Base-by-base conservation (phyloP, 2,888 invertebrate species). In the Acanthopleura granulata region DNA sequence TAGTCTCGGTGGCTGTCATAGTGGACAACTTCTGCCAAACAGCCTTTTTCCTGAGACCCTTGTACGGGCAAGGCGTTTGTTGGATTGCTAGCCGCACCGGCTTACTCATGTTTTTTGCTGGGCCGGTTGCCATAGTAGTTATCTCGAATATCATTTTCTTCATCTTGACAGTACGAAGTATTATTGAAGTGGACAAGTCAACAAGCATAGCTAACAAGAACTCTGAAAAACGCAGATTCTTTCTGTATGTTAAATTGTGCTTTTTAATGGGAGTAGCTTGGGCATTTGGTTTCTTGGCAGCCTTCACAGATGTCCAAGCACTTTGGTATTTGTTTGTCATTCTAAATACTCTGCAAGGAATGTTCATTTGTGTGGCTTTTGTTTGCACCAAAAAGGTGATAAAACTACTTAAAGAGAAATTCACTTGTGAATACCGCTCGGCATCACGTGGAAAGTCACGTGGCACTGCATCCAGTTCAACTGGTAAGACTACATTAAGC, bases 81-180 rank as follows among this genome's bases (percentile, higher is more conserved):
- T 93, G 92, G 92, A 92, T 93, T 82, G 91, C 91, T 14, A 92
- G 93, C 82, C 91, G 89, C 25, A 86, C 91, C 91, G 91, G 92
- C 0, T 88, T 93, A n/a, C 83, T 92, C 61, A 91, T 92, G 82
- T 91, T 92, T 71, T 93, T 93, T 83, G 92, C 92, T 6, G 84
- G 93, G 30, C 92, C 93, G 18, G 89, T 92, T 61, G 87, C 90
- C 62, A 79, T 92, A 66, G 88, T 93, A 50, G 89, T 92, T 15
- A 83, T 92, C 62, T 86, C 90, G 75, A 91, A 92, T 49, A 88
- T 91, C 62, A 91, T 92, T 76, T 92, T 92, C 80, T 90, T 92
- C 75, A 82, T 92, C 62, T 92, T 92, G 81, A 92, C 93, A 49
- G n/a, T 71, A 16, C 16, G 49, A 40, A 71, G 49, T 49, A 71